Percentiles rank a stretch among this genome's conserved stretches.
phyloP scores from a whole-genome alignment of 2,888 invertebrate species.

The Limnephilus lunatus region DNA sequence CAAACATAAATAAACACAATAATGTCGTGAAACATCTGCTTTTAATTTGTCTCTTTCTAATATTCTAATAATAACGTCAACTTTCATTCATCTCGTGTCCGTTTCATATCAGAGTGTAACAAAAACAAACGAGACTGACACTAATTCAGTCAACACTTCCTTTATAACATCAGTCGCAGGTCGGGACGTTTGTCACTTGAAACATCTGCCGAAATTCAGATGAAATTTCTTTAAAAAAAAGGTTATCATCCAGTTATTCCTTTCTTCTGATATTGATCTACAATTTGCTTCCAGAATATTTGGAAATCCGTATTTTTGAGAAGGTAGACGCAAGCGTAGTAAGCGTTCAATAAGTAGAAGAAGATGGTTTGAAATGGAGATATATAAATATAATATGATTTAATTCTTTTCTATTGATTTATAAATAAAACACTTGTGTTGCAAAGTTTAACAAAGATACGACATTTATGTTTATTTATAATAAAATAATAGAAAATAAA shows the following conservation, averaged over 20 bases:
- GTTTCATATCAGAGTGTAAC: constrained; percentile 8
- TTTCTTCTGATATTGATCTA: not conserved
- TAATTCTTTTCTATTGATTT: too few relatives aligned
- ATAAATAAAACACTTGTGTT: too few relatives aligned
- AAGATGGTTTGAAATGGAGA: too few relatives aligned
- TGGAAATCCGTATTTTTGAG: too few relatives aligned
- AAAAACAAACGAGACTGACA: constrained; percentile 24
- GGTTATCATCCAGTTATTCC: not conserved
- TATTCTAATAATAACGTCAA: not conserved
- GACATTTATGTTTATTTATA: too few relatives aligned
- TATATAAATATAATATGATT: too few relatives aligned
- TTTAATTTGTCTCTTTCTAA: not conserved
- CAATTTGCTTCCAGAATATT: not conserved
- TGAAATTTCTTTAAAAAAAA: not conserved
- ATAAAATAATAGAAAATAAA: too few relatives aligned
- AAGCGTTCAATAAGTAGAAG: too few relatives aligned
- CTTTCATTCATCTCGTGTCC: constrained; percentile 23
- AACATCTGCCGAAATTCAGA: not conserved
- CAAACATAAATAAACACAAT: too few relatives aligned
- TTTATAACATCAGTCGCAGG: constrained; percentile 20
- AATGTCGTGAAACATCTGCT: not conserved
- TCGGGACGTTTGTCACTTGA: not conserved
- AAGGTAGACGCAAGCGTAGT: too few relatives aligned
- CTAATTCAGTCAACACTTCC: constrained; percentile 27
- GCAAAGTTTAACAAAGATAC: too few relatives aligned